Evolutionary conservation across 2,797 vertebrate species (phyloP), one percentile per base, ranked within the genome.

Genomic region (Lutjanus campechanus): DNA sequence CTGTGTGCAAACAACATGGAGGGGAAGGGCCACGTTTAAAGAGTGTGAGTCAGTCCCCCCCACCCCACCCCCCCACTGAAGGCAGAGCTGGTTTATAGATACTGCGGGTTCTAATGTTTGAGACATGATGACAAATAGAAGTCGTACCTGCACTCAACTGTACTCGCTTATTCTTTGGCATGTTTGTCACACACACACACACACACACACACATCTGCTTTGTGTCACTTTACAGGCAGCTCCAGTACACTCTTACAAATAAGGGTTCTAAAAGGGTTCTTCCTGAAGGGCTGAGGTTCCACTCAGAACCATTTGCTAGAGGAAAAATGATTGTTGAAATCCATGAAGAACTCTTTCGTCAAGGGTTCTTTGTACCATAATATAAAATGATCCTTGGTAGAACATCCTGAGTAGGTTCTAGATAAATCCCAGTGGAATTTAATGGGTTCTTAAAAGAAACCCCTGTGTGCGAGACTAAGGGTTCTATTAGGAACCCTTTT

Each of bases 1-100:
- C 83, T 79, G 81, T 89, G 87, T 85, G 91, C 91, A 94, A 94
- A 94, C 91, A 93, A 79, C 70, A 78, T 61, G 79, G 82, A 87
- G 68, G 83, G 78, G 82, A 85, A 83, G 82, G 86, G 88, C 83
- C 55, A 17, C 79, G 17, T 79, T 80, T 77, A 60, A 79, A 76
- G 72, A 56, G 79, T 76, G 77, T 86, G 88, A 90, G 74, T 90
- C 83, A 83, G 65, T 16, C 56, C 81, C 71, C 69, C 3, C 58
- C n/a, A 8, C 29, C 3, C 60, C 56, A 79, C 71, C 69, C 3
- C 58, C n/a, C 9, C 29, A 36, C 60, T 1, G 43, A 69, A 68
- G 81, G 81, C 76, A 83, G 61, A 90, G 58, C 58, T 55, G 54
- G 69, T 59, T 88, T 76, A 36, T 43, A 73, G 76, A 81, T 81